A percentile compares a stretch with the other conserved stretches of the same genome.
Conservation (phyloP, 2,797 vertebrate genomes). For the Fringilla coelebs region DNA sequence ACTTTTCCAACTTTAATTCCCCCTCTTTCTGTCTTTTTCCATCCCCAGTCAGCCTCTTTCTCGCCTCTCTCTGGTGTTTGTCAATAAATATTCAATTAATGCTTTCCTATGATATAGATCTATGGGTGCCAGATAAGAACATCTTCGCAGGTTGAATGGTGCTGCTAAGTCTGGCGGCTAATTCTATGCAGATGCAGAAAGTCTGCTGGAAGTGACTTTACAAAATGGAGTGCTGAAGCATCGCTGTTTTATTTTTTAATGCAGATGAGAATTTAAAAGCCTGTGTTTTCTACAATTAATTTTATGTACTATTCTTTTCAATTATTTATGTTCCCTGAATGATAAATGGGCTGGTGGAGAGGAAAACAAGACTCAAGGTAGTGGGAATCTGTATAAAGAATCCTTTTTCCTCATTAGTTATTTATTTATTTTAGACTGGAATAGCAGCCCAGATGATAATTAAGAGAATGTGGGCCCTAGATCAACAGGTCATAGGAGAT, state of each 20-base stretch:
- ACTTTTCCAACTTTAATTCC: neutral
- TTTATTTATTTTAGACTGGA: slow-evolving; percentile 49
- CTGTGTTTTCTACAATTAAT: slow-evolving; percentile 67
- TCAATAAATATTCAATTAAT: slow-evolving; percentile 63
- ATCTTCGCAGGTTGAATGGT: slow-evolving; percentile 49
- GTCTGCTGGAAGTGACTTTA: slow-evolving; percentile 41
- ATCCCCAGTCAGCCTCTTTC: neutral
- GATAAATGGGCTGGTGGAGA: slow-evolving; percentile 28
- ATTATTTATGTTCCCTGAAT: slow-evolving; percentile 65
- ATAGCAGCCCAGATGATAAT: slow-evolving; percentile 4
- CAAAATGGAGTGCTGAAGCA: slow-evolving; percentile 12
- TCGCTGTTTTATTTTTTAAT: slow-evolving; percentile 52
- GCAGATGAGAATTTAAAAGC: slow-evolving; percentile 66
- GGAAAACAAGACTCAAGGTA: neutral
- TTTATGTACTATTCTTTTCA: slow-evolving; percentile 67
- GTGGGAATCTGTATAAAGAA: neutral
- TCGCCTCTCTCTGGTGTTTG: neutral
- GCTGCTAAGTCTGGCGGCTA: slow-evolving; percentile 16
- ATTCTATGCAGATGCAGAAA: slow-evolving; percentile 48
- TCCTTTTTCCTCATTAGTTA: neutral
- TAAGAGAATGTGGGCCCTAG: neutral
- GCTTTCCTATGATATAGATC: slow-evolving; percentile 52
- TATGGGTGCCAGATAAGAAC: slow-evolving; percentile 28
- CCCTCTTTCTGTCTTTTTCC: neutral
- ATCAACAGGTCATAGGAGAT: neutral